A percentile compares a stretch with the other conserved stretches of the same genome.
Conservation (phyloP, 2,113 vertebrate species). For the Octodon degus region DNA sequence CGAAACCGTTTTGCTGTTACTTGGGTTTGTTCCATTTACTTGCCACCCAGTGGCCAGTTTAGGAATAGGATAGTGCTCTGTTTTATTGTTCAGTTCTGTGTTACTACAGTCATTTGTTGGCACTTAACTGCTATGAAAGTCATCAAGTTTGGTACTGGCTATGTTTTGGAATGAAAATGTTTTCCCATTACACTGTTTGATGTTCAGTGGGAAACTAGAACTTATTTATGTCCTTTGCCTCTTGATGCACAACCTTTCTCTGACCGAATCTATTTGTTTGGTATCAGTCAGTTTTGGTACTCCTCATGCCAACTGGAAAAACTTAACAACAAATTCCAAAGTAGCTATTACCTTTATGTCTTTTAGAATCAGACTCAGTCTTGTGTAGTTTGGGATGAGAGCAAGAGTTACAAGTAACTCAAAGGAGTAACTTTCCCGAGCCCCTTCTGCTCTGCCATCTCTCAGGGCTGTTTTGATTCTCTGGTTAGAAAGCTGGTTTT, state of each 20-base stretch:
- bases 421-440: not conserved
- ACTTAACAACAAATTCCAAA: not conserved
- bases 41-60: slow-evolving; percentile 53
- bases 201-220: not conserved
- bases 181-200: not conserved
- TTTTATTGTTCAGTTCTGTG: not conserved
- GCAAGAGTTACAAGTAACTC: not conserved
- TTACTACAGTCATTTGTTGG: not conserved
- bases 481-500: not conserved
- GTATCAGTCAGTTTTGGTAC: not conserved
- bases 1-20: not conserved
- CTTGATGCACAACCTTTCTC: not conserved
- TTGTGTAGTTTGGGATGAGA: not conserved
- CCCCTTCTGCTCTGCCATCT: not conserved
- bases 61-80: not conserved
- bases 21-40: not conserved
- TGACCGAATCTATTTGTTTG: not conserved
- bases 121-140: not conserved
- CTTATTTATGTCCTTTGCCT: not conserved
- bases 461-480: not conserved
- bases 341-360: not conserved
- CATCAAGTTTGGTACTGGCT: not conserved
- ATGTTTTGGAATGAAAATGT: not conserved
- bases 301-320: not conserved
- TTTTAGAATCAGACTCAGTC: not conserved